A percentile compares a stretch with the other conserved stretches of the same genome.
Evolutionary conservation across 2,797 vertebrate genomes (phyloP).

Genomic region (Macrochelys suwanniensis): DNA sequence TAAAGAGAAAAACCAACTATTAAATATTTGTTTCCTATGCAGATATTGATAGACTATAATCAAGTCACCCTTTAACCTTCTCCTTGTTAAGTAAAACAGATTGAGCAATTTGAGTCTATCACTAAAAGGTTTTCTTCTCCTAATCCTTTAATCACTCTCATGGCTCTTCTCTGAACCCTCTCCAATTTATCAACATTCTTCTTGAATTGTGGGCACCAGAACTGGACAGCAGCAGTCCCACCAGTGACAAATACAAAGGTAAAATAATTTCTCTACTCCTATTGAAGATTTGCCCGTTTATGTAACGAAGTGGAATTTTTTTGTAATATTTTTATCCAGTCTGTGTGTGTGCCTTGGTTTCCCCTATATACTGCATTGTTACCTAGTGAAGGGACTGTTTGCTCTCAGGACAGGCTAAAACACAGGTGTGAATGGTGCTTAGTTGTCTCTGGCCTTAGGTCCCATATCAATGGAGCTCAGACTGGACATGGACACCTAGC

Average conservation of each 20-base stretch:
- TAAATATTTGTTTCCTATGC: too few relatives aligned
- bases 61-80: too few relatives aligned
- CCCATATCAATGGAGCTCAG: not conserved
- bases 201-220: not conserved
- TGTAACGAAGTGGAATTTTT: not conserved
- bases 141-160: not conserved
- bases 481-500: not conserved
- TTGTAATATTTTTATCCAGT: not conserved
- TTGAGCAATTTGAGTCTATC: not conserved
- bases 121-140: not conserved
- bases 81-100: not conserved
- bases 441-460: not conserved
- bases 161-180: not conserved
- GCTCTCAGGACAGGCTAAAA: not conserved
- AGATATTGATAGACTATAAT: too few relatives aligned
- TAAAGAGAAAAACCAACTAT: too few relatives aligned
- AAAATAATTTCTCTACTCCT: not conserved
- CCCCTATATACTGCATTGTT: not conserved
- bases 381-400: not conserved
- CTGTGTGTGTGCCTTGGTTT: not conserved
- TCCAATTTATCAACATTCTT: not conserved
- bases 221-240: not conserved
- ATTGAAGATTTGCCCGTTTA: not conserved
- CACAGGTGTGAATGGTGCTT: not conserved
- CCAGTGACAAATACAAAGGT: not conserved